Evolutionary conservation across 92 coral and sea anemone species (phyloP), one percentile per base, ranked within the genome.

Genomic region (Nematostella vectensis): DNA sequence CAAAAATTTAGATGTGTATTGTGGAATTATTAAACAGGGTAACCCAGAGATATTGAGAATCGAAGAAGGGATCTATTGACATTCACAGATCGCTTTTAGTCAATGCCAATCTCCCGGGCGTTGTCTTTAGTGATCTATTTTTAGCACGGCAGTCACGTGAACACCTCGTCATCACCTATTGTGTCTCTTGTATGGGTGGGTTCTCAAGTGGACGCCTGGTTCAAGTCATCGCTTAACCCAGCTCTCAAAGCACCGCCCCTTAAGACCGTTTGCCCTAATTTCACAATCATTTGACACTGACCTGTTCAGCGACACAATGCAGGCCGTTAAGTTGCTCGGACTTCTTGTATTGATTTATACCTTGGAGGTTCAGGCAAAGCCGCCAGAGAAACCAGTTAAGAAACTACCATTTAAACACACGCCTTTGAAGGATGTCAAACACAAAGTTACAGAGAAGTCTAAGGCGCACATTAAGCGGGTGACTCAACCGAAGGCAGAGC

Each of bases 381-480:
- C 85, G 0, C 85, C 85, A 11, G 73, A 66, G 1, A 43, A 60
- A 37, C 19, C 51, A 11, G 20, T 37, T 11, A 63, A 63, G 52
- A 63, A 63, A 31, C 11, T 15, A n/a, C 3, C 27, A 24, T 42
- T 24, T 1, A 65, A 66, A 11, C 69, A 59, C 3, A 30, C 55
- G 15, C 27, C 56, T 11, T 16, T 68, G 0, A 77, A 82, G 47
- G 89, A 77, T 21, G 47, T 60, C 24, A 69, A 78, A 27, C 76
- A 78, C 15, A 66, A 79, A 33, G 54, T 67, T 1, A 59, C 65
- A 11, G 61, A 53, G 44, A 3, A 76, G 60, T n/a, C n/a, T 48
- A 61, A 52, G 22, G 26, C 63, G 51, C n/a, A n/a, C n/a, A n/a
- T n/a, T n/a, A n/a, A n/a, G n/a, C n/a, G n/a, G n/a, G n/a, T n/a